Evolutionary conservation across 2,113 vertebrate genomes (phyloP).

Genomic region (Charadrius vociferus): DNA sequence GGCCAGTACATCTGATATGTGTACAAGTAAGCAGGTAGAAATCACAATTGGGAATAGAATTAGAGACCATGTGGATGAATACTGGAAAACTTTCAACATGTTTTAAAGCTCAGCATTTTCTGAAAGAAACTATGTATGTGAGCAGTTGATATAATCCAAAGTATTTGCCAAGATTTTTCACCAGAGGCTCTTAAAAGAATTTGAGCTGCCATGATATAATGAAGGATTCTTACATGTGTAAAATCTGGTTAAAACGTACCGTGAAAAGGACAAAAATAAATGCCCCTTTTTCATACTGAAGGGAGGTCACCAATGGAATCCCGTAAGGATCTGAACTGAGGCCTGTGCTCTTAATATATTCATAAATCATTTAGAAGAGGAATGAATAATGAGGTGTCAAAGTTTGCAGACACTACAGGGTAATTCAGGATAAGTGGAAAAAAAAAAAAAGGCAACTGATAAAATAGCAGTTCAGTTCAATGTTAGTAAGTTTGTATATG

Average conservation of each 20-base stretch:
- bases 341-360: slow-evolving; percentile 9
- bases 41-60: not conserved
- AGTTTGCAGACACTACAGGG: not conserved
- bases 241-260: not conserved
- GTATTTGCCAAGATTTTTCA: not conserved
- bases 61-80: not conserved
- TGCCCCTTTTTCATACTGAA: not conserved
- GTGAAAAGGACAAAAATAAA: slow-evolving; percentile 24
- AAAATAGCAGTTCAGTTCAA: not conserved
- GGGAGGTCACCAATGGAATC: not conserved
- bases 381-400: slow-evolving; percentile 19
- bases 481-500: not conserved
- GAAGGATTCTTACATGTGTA: not conserved
- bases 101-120: not conserved
- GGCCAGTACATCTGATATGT: not conserved
- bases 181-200: not conserved
- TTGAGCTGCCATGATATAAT: not conserved
- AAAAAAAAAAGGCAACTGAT: not conserved
- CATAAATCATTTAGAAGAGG: slow-evolving; percentile 4
- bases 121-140: not conserved
- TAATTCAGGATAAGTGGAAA: not conserved
- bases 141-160: not conserved
- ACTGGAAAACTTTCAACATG: not conserved
- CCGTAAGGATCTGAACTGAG: not conserved
- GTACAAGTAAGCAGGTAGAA: not conserved